phyloP scores from a whole-genome alignment of 2,888 invertebrate genomes.

The Cryptocephalus primarius region DNA sequence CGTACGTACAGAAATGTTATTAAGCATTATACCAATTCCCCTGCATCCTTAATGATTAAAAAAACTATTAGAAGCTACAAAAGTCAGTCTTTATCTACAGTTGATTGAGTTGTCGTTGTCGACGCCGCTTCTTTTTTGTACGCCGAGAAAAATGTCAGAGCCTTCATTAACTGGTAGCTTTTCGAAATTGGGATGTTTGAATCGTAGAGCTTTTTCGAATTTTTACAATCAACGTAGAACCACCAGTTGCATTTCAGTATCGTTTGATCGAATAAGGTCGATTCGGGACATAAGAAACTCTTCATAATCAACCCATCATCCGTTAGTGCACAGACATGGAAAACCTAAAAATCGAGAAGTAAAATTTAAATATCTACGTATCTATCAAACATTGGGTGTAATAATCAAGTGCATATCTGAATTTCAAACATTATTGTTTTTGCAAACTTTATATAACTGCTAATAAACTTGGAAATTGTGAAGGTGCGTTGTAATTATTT shows the following conservation, averaged over 20 bases:
- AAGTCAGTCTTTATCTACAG: constrained; percentile 14
- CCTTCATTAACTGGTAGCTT: constrained; percentile 85
- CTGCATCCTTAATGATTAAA: background rate
- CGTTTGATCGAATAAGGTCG: constrained; percentile 83
- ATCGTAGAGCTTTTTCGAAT: constrained; percentile 69
- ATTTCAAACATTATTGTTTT: too few relatives aligned
- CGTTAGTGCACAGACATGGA: constrained; percentile 82
- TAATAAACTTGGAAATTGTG: too few relatives aligned
- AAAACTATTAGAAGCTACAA: background rate
- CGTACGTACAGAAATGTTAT: too few relatives aligned
- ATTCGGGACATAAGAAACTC: constrained; percentile 84
- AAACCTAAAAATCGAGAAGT: constrained; percentile 50
- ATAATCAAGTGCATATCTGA: too few relatives aligned
- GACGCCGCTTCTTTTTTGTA: constrained; percentile 53
- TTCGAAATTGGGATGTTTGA: constrained; percentile 86
- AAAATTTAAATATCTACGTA: background rate
- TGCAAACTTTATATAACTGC: too few relatives aligned
- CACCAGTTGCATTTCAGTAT: constrained; percentile 90
- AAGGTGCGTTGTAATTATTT: too few relatives aligned
- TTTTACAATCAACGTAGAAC: constrained; percentile 86
- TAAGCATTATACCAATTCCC: too few relatives aligned
- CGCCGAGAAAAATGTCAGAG: constrained; percentile 76
- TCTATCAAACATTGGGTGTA: too few relatives aligned
- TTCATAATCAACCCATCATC: constrained; percentile 85
- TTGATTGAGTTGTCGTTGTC: constrained; percentile 7